Evolutionary conservation across 2,797 vertebrate genomes (phyloP).

Genomic region (Fistularia tabacaria): DNA sequence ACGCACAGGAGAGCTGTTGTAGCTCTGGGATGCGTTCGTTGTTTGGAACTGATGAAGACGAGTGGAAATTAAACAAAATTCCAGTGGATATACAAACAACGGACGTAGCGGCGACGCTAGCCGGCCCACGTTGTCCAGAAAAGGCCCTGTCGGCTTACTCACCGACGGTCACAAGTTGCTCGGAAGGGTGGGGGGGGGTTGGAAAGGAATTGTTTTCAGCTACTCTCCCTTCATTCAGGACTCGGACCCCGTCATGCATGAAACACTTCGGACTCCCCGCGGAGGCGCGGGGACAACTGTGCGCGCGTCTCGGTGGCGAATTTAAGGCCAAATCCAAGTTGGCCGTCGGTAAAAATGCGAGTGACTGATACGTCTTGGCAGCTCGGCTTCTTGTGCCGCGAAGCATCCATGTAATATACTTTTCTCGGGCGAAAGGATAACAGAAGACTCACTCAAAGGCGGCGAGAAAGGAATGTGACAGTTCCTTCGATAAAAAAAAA

Average conservation of each 20-base stretch:
- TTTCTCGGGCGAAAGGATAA: conserved; percentile 20
- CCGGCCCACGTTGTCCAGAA: not conserved
- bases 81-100: too few relatives aligned
- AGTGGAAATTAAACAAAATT: conserved; percentile 1
- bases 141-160: conserved; percentile 26
- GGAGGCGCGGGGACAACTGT: conserved; percentile 6
- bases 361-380: conserved; percentile 34
- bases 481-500: not conserved
- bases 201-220: conserved; percentile 1
- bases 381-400: conserved; percentile 26
- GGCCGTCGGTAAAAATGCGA: conserved; percentile 6
- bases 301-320: conserved; percentile 13
- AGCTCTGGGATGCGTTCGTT: not conserved
- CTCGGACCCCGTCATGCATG: conserved; percentile 18
- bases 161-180: conserved; percentile 27
- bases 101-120: too few relatives aligned
- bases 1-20: conserved; percentile 6
- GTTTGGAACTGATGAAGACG: not conserved
- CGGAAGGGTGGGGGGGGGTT: conserved; percentile 10
- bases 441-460: conserved; percentile 17
- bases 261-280: conserved; percentile 15
- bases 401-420: conserved; percentile 28
- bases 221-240: conserved; percentile 10
- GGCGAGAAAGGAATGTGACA: conserved; percentile 6
- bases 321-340: conserved; percentile 14